These are phyloP conservation scores for Knipowitschia caucasica DNA, from an alignment of 2,797 vertebrate genomes.

Conservation along the genomic window DNA sequence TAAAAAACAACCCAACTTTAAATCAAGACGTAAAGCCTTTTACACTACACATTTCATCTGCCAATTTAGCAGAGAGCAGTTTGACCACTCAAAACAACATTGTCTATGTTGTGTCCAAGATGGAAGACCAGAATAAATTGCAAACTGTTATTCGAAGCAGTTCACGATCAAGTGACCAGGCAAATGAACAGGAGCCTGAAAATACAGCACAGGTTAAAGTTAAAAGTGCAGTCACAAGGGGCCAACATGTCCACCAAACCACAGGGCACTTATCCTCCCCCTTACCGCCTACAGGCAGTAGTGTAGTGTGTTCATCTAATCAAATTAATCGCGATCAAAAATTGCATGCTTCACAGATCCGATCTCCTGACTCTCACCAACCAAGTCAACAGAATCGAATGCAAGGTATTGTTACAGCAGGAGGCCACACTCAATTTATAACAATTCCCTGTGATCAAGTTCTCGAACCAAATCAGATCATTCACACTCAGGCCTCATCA, in stretches of 20 bases:
- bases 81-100: conserved; percentile 81
- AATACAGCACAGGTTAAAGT: conserved; percentile 82
- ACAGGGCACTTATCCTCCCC: conserved; percentile 72
- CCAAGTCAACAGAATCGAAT: conserved; percentile 81
- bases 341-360: conserved; percentile 82
- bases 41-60: conserved; percentile 82
- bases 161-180: conserved; percentile 87
- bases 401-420: conserved; percentile 40
- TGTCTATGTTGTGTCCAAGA: conserved; percentile 87
- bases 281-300: conserved; percentile 77
- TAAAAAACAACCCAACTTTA: conserved; percentile 83
- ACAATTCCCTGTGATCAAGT: conserved; percentile 85
- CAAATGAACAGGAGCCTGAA: conserved; percentile 78
- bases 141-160: conserved; percentile 94
- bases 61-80: conserved; percentile 73
- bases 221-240: conserved; percentile 78
- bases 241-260: conserved; percentile 81
- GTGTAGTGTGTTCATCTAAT: conserved; percentile 79
- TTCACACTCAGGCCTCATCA: conserved; percentile 74
- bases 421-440: conserved; percentile 80
- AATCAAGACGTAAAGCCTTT: conserved; percentile 81
- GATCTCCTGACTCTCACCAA: conserved; percentile 79
- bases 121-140: conserved; percentile 87
- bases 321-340: conserved; percentile 81
- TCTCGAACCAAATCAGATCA: conserved; percentile 87